Evolutionary conservation across 2,797 vertebrate genomes (phyloP).

Genomic region (Crocodylus rhombifer): DNA sequence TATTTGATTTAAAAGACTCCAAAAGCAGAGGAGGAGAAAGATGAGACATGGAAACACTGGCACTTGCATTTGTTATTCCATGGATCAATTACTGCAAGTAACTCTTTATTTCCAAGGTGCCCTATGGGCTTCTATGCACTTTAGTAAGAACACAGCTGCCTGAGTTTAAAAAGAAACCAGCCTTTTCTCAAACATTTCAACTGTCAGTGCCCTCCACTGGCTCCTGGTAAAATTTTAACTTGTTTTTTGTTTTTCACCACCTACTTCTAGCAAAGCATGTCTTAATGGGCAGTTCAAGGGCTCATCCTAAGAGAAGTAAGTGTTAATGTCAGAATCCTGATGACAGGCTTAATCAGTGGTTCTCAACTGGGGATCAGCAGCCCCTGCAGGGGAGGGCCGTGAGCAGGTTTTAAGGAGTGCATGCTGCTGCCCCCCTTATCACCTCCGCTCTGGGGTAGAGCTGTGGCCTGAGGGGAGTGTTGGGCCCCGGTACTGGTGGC

Average conservation of each 20-base stretch:
- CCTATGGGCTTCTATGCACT: slow-evolving; percentile 14
- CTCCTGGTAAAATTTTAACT: not conserved
- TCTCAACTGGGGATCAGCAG: not conserved
- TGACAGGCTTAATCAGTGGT: not conserved
- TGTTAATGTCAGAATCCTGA: no score
- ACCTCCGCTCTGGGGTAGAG: no score
- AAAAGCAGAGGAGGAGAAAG: slow-evolving; percentile 26
- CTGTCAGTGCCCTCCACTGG: fast-evolving
- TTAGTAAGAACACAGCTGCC: slow-evolving; percentile 5
- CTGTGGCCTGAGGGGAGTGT: no score
- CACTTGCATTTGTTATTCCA: slow-evolving; percentile 37
- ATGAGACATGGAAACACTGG: slow-evolving; percentile 27
- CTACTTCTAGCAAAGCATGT: not conserved
- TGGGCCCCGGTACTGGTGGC: no score
- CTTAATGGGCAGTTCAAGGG: not conserved
- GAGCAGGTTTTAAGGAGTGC: no score
- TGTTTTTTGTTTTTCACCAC: not conserved
- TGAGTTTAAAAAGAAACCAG: not conserved
- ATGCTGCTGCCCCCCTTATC: no score
- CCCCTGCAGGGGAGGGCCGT: no score
- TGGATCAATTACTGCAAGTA: slow-evolving; percentile 48
- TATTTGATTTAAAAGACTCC: slow-evolving; percentile 13
- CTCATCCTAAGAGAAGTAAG: not conserved
- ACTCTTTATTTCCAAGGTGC: slow-evolving; percentile 30
- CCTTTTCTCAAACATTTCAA: not conserved